phyloP scores from a whole-genome alignment of 2,797 vertebrate species.

The Botia almorhae region DNA sequence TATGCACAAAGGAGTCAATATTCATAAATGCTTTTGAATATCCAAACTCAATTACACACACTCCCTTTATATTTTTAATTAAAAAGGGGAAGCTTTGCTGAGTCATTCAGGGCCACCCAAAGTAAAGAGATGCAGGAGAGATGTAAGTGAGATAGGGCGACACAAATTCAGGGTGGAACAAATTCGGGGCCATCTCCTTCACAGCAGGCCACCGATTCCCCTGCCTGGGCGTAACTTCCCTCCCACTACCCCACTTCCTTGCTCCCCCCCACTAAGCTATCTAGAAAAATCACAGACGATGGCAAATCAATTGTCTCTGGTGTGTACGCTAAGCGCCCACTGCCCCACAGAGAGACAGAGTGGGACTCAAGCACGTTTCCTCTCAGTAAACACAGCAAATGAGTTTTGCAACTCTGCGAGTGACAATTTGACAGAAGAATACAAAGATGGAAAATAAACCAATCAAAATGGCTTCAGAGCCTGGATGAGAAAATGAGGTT shows the following conservation, averaged over 20 bases:
- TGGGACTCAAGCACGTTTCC: constrained; percentile 28
- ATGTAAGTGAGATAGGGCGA: constrained; percentile 40
- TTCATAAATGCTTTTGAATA: constrained; percentile 24
- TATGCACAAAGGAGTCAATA: constrained; percentile 59
- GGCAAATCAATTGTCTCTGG: constrained; percentile 75
- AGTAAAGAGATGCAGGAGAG: constrained; percentile 11
- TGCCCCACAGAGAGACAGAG: constrained; percentile 48
- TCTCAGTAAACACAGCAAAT: constrained; percentile 51
- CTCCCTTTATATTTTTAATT: neutral
- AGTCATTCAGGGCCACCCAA: constrained; percentile 33
- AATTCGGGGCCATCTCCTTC: constrained; percentile 73
- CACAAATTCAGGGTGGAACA: constrained; percentile 62
- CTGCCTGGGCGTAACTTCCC: constrained; percentile 67
- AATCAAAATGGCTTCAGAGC: constrained; percentile 6
- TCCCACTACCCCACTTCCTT: constrained; percentile 68
- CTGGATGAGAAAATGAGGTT: constrained; percentile 22
- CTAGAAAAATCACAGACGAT: constrained; percentile 75
- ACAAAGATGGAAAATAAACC: constrained; percentile 20
- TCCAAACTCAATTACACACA: neutral
- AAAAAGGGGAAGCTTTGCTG: constrained; percentile 13
- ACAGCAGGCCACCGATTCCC: constrained; percentile 75
- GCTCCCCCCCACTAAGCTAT: constrained; percentile 75
- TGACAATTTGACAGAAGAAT: constrained; percentile 62
- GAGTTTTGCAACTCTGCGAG: constrained; percentile 38
- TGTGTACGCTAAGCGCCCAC: constrained; percentile 61